phyloP scores from a whole-genome alignment of 1,140 invertebrate species.

The Eurosta solidaginis region DNA sequence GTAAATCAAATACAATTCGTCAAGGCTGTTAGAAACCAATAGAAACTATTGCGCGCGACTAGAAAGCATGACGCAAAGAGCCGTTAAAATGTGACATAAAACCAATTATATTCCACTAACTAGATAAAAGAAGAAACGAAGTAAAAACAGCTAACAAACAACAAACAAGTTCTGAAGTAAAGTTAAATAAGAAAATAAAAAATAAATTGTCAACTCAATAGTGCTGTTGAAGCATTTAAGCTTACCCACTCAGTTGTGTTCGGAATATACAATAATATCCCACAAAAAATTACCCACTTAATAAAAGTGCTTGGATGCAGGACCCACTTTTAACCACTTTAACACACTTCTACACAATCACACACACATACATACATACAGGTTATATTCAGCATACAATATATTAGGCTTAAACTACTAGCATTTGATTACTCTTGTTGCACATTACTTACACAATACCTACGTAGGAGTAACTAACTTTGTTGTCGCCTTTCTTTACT shows the following conservation, averaged over 20 bases:
- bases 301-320: background rate
- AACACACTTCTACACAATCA: background rate
- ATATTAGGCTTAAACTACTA: too few species aligned
- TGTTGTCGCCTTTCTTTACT: too few species aligned
- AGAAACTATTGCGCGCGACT: too few species aligned
- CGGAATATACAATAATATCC: too few species aligned
- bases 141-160: background rate
- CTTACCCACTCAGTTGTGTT: background rate
- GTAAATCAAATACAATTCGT: too few species aligned
- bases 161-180: background rate
- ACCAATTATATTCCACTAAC: too few species aligned
- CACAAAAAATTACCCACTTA: background rate
- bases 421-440: too few species aligned
- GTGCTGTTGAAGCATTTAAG: slow-evolving; percentile 1
- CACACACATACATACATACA: background rate
- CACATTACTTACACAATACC: too few species aligned
- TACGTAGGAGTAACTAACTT: too few species aligned
- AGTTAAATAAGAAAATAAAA: background rate
- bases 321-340: background rate
- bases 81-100: background rate
- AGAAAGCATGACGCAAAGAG: background rate
- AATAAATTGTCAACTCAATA: background rate
- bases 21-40: too few species aligned
- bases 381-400: too few species aligned
- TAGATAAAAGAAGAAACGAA: background rate